These are phyloP conservation scores for Conus ventricosus DNA, from an alignment of 1,140 invertebrate genomes.

Conservation along the genomic window DNA sequence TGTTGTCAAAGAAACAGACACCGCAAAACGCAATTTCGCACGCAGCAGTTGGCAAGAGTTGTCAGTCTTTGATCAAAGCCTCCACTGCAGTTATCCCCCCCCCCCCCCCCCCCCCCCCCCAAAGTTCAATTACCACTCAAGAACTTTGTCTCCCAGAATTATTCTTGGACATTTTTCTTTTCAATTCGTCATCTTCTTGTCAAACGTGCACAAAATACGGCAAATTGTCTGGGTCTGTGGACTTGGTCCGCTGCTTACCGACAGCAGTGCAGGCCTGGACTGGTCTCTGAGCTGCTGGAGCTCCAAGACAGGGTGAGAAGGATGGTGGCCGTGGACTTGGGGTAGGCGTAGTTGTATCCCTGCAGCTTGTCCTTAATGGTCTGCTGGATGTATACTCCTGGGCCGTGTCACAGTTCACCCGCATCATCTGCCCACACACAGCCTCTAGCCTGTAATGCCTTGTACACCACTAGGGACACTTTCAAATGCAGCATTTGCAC, in stretches of 20 bases:
- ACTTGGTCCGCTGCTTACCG: neutral
- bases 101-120: no score
- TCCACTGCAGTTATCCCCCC: no score
- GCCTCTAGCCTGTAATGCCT: no score
- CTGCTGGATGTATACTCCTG: constrained; percentile 94
- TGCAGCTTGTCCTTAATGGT: constrained; percentile 89
- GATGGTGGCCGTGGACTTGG: constrained; percentile 88
- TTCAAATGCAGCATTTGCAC: no score
- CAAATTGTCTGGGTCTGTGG: no score
- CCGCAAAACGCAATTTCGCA: no score
- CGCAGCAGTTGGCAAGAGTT: no score
- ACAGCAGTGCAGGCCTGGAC: constrained; percentile 28
- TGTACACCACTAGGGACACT: no score
- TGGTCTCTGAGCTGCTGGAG: constrained; percentile 88
- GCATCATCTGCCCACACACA: constrained; percentile 68
- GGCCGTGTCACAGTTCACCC: constrained; percentile 79
- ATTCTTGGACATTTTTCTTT: neutral
- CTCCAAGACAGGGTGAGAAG: constrained; percentile 90
- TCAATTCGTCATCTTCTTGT: neutral
- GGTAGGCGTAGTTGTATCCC: constrained; percentile 84
- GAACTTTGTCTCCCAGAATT: no score
- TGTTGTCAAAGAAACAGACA: no score
- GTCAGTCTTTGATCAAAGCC: no score
- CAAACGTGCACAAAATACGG: neutral
- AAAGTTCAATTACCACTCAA: no score